Base-by-base conservation (phyloP, 2,888 invertebrate genomes). In the Lamproptera curius region DNA sequence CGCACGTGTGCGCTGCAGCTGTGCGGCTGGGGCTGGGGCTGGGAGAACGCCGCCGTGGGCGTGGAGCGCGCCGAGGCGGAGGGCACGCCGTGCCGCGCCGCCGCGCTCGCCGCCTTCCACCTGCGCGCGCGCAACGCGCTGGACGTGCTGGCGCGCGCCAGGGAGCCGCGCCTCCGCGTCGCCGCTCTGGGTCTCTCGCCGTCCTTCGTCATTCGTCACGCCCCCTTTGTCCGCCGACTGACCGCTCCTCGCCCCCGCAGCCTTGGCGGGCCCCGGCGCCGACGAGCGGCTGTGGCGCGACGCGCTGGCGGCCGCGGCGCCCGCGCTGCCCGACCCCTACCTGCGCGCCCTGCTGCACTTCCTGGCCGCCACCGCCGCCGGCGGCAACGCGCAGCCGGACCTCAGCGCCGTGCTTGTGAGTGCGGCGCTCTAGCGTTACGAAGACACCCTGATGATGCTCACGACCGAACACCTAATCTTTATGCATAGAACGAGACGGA, bases 71-170 rank as follows among this genome's bases (percentile, higher is more conserved):
- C 96, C 33, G 94, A 94, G 72, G 91, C 91, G 46, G 92, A 93
- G 69, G 85, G 83, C 91, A 92, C 71, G 90, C 92, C 60, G 91
- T 92, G 80, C 46, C 91, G 97, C 70, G 97, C 97, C 33, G 97
- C 97, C 28, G 96, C 97, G 49, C 93, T 98, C 47, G 95, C 96
- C 39, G 93, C 96, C 44, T 98, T 97, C 81, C 95, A 96, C 78
- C 89, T 97, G 62, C 93, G 95, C 70, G 89, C 98, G 57, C 91
- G 93, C 48, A 84, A 91, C 62, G 97, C 97, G 20, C 94, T 97
- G 47, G 94, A 96, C 64, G 94, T 97, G 64, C 90, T 98, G 48
- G 94, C 93, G 55, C 90, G 93, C 56, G 95, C 94, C 36, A 63
- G 56, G 37, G 73, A 76, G 53, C 78, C 80, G 36, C 61, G 66